Conservation (phyloP, 2,888 invertebrate species). For the Oscheius sp. region DNA sequence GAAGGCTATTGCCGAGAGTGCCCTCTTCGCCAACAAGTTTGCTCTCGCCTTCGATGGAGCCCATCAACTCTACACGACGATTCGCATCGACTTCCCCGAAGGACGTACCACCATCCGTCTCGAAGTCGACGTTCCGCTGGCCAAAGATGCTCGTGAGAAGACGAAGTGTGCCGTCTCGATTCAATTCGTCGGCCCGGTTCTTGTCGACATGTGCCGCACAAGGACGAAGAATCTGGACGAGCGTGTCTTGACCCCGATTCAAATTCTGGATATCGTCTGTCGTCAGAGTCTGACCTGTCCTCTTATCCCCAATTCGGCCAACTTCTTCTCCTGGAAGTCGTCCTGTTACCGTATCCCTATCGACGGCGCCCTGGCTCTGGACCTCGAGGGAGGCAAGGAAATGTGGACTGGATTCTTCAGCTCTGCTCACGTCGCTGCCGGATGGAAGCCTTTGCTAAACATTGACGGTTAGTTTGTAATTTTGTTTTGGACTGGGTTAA, state of each 20-base stretch:
- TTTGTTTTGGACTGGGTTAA: background rate
- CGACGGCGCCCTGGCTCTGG: constrained; percentile 55
- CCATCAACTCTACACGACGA: constrained; percentile 63
- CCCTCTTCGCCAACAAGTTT: constrained; percentile 64
- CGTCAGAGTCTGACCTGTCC: constrained; percentile 69
- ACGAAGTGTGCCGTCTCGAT: constrained; percentile 62
- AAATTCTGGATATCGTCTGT: constrained; percentile 69
- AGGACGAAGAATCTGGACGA: constrained; percentile 63
- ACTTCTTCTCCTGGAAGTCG: constrained; percentile 68
- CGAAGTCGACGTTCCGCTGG: constrained; percentile 58
- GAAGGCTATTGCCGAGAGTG: constrained; percentile 62
- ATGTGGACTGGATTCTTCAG: constrained; percentile 72
- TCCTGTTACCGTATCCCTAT: constrained; percentile 61
- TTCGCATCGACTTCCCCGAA: constrained; percentile 60
- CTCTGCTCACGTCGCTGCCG: constrained; percentile 65
- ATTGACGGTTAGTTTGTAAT: constrained; percentile 55
- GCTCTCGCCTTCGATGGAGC: constrained; percentile 69
- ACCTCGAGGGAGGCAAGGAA: constrained; percentile 70
- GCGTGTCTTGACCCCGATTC: constrained; percentile 74
- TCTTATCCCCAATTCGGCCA: constrained; percentile 60
- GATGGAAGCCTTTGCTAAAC: constrained; percentile 64
- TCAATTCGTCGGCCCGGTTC: constrained; percentile 63
- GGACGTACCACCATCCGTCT: constrained; percentile 52
- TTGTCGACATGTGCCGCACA: constrained; percentile 62
- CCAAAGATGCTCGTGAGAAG: constrained; percentile 60